Conservation (phyloP, 2,888 invertebrate species). For the Ophion ventricosus region DNA sequence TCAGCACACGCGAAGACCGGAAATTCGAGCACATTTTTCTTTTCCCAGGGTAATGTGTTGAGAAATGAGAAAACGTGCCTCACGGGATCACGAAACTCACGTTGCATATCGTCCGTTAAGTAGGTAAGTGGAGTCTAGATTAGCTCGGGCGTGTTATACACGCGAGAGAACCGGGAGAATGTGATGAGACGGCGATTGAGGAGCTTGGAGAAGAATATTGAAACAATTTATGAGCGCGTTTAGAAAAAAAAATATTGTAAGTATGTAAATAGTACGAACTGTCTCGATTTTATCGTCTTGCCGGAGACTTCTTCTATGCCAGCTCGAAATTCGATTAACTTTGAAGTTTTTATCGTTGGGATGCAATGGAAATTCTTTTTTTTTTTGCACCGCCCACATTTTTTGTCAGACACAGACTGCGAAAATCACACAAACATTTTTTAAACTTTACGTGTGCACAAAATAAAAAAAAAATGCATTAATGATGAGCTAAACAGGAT, state of each 20-base stretch:
- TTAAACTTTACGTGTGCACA: too few relatives aligned
- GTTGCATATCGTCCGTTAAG: conserved; percentile 73
- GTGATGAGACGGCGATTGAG: conserved; percentile 50
- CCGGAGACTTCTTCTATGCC: conserved; percentile 13
- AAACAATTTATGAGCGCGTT: conserved; percentile 27
- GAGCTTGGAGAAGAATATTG: conserved; percentile 49
- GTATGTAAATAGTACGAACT: conserved; percentile 4
- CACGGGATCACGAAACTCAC: conserved; percentile 66
- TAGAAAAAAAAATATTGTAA: neutral
- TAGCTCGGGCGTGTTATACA: conserved; percentile 71
- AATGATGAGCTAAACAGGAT: too few relatives aligned
- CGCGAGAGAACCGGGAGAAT: conserved; percentile 65
- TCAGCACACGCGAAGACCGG: conserved; percentile 29
- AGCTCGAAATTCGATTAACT: conserved; percentile 22
- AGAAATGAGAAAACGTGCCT: conserved; percentile 56
- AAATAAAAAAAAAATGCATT: too few relatives aligned
- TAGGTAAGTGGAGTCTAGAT: conserved; percentile 76
- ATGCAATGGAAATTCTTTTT: neutral
- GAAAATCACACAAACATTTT: too few relatives aligned
- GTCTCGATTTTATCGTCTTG: conserved; percentile 42
- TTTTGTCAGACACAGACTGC: too few relatives aligned
- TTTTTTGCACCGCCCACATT: too few relatives aligned
- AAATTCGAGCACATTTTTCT: conserved; percentile 16
- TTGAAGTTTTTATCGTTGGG: neutral
- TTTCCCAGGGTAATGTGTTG: conserved; percentile 21